Evolutionary conservation across 2,888 invertebrate genomes (phyloP).

Genomic region (Plagiodera versicolora): DNA sequence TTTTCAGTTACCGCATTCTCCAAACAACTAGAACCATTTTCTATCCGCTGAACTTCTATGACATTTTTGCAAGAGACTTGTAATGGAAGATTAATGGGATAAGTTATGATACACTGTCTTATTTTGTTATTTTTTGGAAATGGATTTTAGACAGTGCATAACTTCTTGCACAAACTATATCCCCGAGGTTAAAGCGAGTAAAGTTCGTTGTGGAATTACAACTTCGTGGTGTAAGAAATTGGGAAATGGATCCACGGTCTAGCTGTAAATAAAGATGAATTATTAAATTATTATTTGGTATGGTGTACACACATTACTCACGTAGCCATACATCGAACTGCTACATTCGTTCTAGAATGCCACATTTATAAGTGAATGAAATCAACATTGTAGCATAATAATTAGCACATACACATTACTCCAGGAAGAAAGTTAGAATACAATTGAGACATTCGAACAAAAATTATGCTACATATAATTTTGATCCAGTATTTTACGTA

Average conservation of each 20-base stretch:
- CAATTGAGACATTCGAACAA: too few species aligned
- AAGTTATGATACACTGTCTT: slow-evolving; percentile 25
- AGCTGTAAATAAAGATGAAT: not conserved
- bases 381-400: too few species aligned
- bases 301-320: too few species aligned
- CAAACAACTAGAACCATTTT: too few species aligned
- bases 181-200: not conserved
- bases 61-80: slow-evolving; percentile 14
- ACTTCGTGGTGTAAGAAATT: not conserved
- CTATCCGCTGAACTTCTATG: slow-evolving; percentile 14
- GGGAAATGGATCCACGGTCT: not conserved
- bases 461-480: too few species aligned
- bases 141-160: not conserved
- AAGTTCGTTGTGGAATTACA: not conserved
- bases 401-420: too few species aligned
- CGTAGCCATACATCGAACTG: too few species aligned
- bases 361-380: too few species aligned
- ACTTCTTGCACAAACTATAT: not conserved
- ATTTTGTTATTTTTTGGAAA: slow-evolving; percentile 11
- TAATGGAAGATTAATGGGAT: slow-evolving; percentile 28
- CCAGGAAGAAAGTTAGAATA: too few species aligned
- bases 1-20: too few species aligned
- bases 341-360: too few species aligned
- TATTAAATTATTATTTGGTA: not conserved
- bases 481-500: too few species aligned